Base-by-base conservation (phyloP, 2,888 invertebrate species). In the Metalampra italica region DNA sequence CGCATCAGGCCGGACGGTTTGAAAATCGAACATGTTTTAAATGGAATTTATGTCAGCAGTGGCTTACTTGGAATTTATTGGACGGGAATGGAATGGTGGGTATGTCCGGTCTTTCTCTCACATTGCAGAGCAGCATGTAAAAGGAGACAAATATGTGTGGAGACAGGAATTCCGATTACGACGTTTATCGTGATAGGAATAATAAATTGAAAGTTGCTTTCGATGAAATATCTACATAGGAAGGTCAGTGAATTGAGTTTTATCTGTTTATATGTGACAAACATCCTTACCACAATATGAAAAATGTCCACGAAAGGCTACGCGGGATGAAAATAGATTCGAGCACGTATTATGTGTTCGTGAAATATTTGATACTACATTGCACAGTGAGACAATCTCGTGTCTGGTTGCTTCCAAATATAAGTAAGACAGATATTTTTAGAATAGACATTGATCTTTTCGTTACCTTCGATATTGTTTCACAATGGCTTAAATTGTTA, bases 11-110 rank as follows among this genome's bases (percentile, higher is more conserved):
- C 7, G 7, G 12, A 12, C 1, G 38, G 7, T 12, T 12, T 11
- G 42, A n/a, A 42, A 42, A 29, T 29, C 42, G 11, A 29, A 29
- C n/a, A 42, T 30, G 42, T 11, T 42, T 42, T 29, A 29, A 29
- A 41, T 41, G 22, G 41, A 41, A 41, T 41, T 41, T 41, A 22
- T 41, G 41, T 41, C 14, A 41, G n/a, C 29, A 42, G 42, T 29
- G 42, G 42, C 42, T 42, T 42, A 29, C 29, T 15, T 29, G 29
- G 30, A 42, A 30, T 42, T 29, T 42, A 42, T 30, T 42, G 30
- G 29, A 42, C 29, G 29, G 12, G 29, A 42, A 29, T 29, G 42
- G 29, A 29, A 42, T 29, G 42, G 15, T 11, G 12, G 42, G 42
- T 8, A 42, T 42, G 29, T 29, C 13, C 42, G 42, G 29, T 29